Base-by-base conservation (phyloP, 30 jellyfish, hydroid and myxozoan genomes). In the Nemopilema nomurai region DNA sequence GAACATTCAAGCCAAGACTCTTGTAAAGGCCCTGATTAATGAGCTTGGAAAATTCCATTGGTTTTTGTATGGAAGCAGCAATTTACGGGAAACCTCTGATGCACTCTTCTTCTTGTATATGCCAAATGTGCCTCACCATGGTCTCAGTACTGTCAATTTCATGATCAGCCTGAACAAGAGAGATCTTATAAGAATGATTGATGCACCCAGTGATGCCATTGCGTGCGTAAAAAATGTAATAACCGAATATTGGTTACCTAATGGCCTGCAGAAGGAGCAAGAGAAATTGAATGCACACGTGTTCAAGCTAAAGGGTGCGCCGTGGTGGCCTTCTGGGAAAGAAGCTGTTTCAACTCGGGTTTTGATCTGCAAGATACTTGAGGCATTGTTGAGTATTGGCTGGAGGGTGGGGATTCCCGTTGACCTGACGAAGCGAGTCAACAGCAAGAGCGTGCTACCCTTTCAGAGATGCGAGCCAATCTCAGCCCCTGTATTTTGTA, bases 291-390 rank as follows among this genome's bases (percentile, higher is more conserved):
- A 69, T 81, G 77, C 85, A 18, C 62, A 57, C 52, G 93, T 80
- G 62, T 82, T 89, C 23, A 81, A 81, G 71, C 81, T 89, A 31
- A 65, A 27, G 21, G 93, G 93, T 1, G 19, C 28, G 20, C 97
- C 97, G 1, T 89, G 97, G 97, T 73, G 86, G 90, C 71, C 86
- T 7, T 16, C 28, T 32, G 90, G 90, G 28, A 29, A 49, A 17
- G 87, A 51, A n/a, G 74, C 88, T 24, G 70, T 79, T n/a, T 49
- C 41, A n/a, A 22, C 86, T 16, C 81, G 96, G 32, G 19, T 67
- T 27, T 68, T 76, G n/a, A 52, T 86, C 13, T 75, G 80, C 83
- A 76, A 69, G 71, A 67, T 86, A 1, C 26, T 87, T 29, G 91
- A 87, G 51, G 78, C 67, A 19, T 21, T 87, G 77, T 24, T 74